Conservation (phyloP, 2,113 vertebrate species). For the Urocynchramus pylzowi region DNA sequence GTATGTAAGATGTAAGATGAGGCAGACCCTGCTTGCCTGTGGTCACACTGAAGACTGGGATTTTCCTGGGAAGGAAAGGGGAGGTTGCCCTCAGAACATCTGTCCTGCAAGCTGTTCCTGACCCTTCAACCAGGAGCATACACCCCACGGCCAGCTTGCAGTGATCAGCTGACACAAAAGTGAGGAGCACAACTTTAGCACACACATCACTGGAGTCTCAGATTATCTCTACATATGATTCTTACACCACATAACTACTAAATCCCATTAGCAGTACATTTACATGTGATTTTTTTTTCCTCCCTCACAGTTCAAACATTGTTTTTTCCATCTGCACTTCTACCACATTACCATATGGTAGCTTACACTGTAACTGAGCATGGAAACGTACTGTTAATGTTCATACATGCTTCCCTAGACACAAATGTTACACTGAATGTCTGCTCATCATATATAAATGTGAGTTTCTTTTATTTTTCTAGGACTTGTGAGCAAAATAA, state of each 20-base stretch:
- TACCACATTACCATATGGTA: neutral
- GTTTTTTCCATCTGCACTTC: neutral
- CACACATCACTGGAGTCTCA: neutral
- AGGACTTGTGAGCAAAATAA: neutral
- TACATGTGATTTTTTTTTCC: neutral
- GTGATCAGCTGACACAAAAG: neutral
- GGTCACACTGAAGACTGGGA: neutral
- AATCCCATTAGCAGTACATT: neutral
- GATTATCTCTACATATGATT: neutral
- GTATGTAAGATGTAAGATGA: neutral
- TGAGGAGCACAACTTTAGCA: neutral
- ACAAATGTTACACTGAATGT: neutral
- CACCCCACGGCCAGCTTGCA: neutral
- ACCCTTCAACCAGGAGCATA: neutral
- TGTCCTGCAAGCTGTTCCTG: neutral
- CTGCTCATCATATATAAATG: neutral
- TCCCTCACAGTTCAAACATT: neutral
- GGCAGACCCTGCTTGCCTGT: neutral
- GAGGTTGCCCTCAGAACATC: neutral
- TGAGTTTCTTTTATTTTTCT: neutral
- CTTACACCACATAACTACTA: neutral
- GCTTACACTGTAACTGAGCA: neutral
- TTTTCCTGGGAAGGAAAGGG: neutral
- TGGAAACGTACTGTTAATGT: neutral
- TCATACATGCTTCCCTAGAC: neutral